Evolutionary conservation across 2,888 invertebrate species (phyloP).

Genomic region (Agrotis ipsilon): DNA sequence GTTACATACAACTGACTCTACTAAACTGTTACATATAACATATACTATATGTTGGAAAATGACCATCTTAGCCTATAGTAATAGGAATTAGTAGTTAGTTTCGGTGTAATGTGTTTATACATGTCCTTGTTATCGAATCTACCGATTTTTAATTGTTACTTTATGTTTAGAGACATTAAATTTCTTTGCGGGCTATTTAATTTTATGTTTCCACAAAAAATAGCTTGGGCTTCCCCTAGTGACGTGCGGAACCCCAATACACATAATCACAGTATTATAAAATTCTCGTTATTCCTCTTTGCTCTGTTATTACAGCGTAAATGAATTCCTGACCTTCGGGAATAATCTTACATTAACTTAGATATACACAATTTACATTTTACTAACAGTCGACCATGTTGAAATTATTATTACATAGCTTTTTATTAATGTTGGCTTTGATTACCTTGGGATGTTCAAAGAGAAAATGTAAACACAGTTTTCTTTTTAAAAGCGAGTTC

Average conservation of each 20-base stretch:
- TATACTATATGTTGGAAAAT: too few relatives aligned
- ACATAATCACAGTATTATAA: conserved; percentile 41
- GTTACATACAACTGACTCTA: too few relatives aligned
- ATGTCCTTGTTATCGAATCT: too few relatives aligned
- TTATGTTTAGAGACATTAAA: too few relatives aligned
- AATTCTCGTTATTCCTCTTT: conserved; percentile 25
- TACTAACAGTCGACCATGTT: conserved; percentile 10
- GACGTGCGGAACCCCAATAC: conserved; percentile 12
- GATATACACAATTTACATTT: conserved; percentile 35
- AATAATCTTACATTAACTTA: conserved; percentile 44
- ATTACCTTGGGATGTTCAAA: conserved; percentile 30
- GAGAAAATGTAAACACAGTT: conserved; percentile 13
- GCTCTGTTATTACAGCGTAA: conserved; percentile 44
- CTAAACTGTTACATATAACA: too few relatives aligned
- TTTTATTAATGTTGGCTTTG: conserved; percentile 28
- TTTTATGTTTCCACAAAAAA: too few relatives aligned
- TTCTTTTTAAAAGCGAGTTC: not conserved
- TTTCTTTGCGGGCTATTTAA: too few relatives aligned
- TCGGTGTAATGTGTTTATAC: too few relatives aligned
- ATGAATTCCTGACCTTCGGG: conserved; percentile 40
- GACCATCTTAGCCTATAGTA: too few relatives aligned
- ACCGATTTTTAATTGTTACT: too few relatives aligned
- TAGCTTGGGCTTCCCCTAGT: not conserved
- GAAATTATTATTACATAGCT: conserved; percentile 18
- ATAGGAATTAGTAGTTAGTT: too few relatives aligned